Conservation (phyloP, 2,113 vertebrate species). For the Halichoeres trimaculatus region DNA sequence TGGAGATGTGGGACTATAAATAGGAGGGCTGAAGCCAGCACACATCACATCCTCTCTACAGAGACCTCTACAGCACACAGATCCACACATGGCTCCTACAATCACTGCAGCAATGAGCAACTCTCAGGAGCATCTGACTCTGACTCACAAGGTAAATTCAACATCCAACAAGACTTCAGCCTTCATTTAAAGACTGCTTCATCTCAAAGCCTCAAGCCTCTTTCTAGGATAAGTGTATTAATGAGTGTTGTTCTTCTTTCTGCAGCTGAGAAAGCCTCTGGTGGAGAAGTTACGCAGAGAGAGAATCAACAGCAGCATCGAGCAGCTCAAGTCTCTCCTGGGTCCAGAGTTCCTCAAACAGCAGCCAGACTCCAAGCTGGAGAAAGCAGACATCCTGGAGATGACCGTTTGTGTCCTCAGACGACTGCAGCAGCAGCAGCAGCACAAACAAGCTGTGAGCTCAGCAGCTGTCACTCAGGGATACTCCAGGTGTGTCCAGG, state of each 20-base stretch:
- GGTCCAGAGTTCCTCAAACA: constrained; percentile 65
- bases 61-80: constrained; percentile 70
- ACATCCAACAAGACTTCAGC: not conserved
- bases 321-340: constrained; percentile 72
- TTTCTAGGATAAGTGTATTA: constrained; percentile 18
- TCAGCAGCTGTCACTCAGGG: constrained; percentile 53
- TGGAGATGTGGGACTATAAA: constrained; percentile 81
- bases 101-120: constrained; percentile 62
- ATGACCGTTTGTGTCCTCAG: constrained; percentile 64
- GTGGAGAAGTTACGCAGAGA: constrained; percentile 79
- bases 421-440: constrained; percentile 37
- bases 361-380: constrained; percentile 73
- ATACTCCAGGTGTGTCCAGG: constrained; percentile 77
- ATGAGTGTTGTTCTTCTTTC: constrained; percentile 31
- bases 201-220: not conserved
- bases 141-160: constrained; percentile 76
- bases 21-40: constrained; percentile 69
- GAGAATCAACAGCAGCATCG: constrained; percentile 74
- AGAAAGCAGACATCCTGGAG: constrained; percentile 77
- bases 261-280: constrained; percentile 75
- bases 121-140: constrained; percentile 66
- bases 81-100: constrained; percentile 76
- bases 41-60: constrained; percentile 68
- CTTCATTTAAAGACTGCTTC: not conserved
- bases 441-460: constrained; percentile 28